Conservation (phyloP, 2,113 vertebrate species). For the Anarrhichthys ocellatus region DNA sequence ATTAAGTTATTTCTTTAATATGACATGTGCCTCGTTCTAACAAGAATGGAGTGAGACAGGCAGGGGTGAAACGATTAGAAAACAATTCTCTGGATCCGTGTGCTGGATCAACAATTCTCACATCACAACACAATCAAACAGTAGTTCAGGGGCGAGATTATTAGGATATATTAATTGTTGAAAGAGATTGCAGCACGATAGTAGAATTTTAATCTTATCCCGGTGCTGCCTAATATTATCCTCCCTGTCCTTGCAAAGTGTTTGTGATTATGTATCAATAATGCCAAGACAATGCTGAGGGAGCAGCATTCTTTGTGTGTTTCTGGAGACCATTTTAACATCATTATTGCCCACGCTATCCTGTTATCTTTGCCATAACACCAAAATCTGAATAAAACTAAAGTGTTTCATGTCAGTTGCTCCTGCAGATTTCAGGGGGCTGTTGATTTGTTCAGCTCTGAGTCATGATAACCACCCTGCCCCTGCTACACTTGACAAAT, state of each 20-base stretch:
- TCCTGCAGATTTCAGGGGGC: not conserved
- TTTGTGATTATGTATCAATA: not conserved
- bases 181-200: not conserved
- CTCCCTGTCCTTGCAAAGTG: not conserved
- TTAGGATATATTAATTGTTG: not conserved
- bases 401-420: not conserved
- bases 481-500: slow-evolving; percentile 9
- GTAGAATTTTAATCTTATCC: slow-evolving; percentile 1
- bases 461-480: slow-evolving; percentile 15
- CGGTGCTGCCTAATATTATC: not conserved
- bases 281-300: not conserved
- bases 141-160: not conserved
- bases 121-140: not conserved
- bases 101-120: not conserved
- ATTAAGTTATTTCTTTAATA: not conserved
- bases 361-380: not conserved
- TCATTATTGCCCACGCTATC: not conserved
- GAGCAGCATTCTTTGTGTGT: not conserved
- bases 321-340: not conserved
- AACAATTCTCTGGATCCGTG: not conserved
- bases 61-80: not conserved
- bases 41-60: not conserved
- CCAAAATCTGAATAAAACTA: not conserved
- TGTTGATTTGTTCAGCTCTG: not conserved
- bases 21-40: not conserved